Conservation (phyloP, 2,113 vertebrate genomes). For the Pterocles gutturalis region DNA sequence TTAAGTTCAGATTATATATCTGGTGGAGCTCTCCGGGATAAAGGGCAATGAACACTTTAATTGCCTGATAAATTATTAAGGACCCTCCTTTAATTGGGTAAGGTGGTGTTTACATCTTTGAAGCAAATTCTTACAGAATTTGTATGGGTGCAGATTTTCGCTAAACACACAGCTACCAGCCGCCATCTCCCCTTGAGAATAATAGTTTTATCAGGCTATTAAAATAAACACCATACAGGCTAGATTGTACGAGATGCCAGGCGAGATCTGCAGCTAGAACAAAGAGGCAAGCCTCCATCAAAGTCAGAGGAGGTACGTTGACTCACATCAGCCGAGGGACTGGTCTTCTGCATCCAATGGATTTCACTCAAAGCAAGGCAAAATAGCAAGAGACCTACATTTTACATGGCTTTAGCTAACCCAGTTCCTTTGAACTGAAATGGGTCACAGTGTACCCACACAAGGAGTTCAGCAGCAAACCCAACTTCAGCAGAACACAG, state of each 20-base stretch:
- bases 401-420: constrained; percentile 49
- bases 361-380: neutral
- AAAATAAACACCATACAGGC: constrained; percentile 5
- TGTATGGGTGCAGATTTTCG: neutral
- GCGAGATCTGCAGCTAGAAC: neutral
- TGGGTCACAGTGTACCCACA: constrained; percentile 67
- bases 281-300: neutral
- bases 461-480: constrained; percentile 44
- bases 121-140: constrained; percentile 46
- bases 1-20: constrained; percentile 26
- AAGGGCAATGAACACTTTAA: constrained; percentile 64
- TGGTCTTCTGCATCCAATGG: neutral
- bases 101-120: constrained; percentile 58
- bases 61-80: constrained; percentile 74
- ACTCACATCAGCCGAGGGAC: neutral
- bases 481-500: constrained; percentile 7
- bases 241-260: neutral
- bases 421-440: constrained; percentile 57
- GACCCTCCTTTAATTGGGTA: constrained; percentile 55
- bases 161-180: constrained; percentile 38
- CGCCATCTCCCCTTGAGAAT: neutral
- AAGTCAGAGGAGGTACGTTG: neutral
- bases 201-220: constrained; percentile 17
- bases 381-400: constrained; percentile 51
- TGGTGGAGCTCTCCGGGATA: constrained; percentile 40